Base-by-base conservation (phyloP, 2,888 invertebrate genomes). In the Caenorhabditis becei region DNA sequence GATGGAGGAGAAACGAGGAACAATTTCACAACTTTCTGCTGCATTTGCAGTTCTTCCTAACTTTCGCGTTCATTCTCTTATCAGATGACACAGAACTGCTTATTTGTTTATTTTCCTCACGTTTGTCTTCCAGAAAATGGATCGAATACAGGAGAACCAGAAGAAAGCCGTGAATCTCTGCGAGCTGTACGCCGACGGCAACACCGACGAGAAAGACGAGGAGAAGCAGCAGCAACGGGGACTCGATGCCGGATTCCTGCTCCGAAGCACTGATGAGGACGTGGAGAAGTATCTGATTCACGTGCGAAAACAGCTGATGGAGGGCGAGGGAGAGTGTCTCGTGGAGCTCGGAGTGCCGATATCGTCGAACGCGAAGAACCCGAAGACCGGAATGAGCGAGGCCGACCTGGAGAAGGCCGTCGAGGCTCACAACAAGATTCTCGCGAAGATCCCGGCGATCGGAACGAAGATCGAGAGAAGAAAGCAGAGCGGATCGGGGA, bases 271-370 rank as follows among this genome's bases (percentile, higher is more conserved):
- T 10, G 44, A 66, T 32, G 80, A 80, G 18, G 81, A 85, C 66
- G 80, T 84, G 35, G 86, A 86, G 18, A 79, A 85, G 32, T 89
- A 89, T 58, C 54, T 75, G 16, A 87, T 88, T 20, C 83, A 86
- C 54, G 56, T 89, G 24, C 56, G 82, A 11, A 83, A 86, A 51
- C 72, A 75, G n/a, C 58, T 89, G 63, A 41, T 86, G 24, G 86
- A 86, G 47, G 89, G 89, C 24, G 89, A 89, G 58, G 89, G 89
- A 23, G 89, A 89, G 75, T 75, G 86, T 16, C 26, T 89, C 1
- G 53, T 89, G 3, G 89, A 89, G 66, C 28, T 89, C 16, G 88
- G 88, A 10, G 65, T 77, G 10, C 83, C 87, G 16, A 87, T 88
- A 35, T 77, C 65, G 49, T 59, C 66, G n/a, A 63, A 59, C n/a